Base-by-base conservation (phyloP, 2,113 vertebrate species). In the Oryzias celebensis region DNA sequence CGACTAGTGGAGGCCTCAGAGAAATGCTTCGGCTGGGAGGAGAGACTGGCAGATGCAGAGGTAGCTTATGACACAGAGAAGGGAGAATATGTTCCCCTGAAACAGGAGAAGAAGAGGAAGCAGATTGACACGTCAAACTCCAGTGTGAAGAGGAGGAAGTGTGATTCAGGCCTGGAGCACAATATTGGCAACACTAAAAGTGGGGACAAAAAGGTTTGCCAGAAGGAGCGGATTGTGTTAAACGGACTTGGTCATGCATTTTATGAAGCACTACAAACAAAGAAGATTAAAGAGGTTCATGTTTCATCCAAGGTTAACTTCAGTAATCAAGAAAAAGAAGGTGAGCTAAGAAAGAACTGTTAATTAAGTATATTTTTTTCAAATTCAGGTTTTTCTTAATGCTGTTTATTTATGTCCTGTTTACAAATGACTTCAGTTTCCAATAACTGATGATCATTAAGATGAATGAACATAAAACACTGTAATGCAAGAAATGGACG, bases 91-190 rank as follows among this genome's bases (percentile, higher is more conserved):
- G 87, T 94, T 7, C 89, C 95, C 1, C 82, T 92, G 62, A 95
- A 92, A 76, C 94, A 94, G 73, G 96, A 97, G 86, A 96, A 94
- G 80, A 94, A 95, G 69, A 97, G 94, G 76, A 94, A 94, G 17
- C 93, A 94, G 52, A 90, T 89, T 8, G 94, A 95, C 3, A 77
- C 73, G 0, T 81, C 88, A 13, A 81, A 54, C 47, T 58, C 82
- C n/a, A 71, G 55, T 14, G 20, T 70, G 0, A 89, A 86, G 76
- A 91, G 90, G 87, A 90, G 85, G 43, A 89, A 88, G 62, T 65
- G 65, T 0, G 86, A 90, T 0, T 52, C 80, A 2, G 52, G 59
- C 41, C 52, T 46, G 0, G 62, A 84, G 24, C 75, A 57, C 26
- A 48, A 43, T 24, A 16, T 52, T 22, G 17, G 50, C 65, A 59